Conservation (phyloP, 1,140 invertebrate species). For the Drosophila lacteicornis region DNA sequence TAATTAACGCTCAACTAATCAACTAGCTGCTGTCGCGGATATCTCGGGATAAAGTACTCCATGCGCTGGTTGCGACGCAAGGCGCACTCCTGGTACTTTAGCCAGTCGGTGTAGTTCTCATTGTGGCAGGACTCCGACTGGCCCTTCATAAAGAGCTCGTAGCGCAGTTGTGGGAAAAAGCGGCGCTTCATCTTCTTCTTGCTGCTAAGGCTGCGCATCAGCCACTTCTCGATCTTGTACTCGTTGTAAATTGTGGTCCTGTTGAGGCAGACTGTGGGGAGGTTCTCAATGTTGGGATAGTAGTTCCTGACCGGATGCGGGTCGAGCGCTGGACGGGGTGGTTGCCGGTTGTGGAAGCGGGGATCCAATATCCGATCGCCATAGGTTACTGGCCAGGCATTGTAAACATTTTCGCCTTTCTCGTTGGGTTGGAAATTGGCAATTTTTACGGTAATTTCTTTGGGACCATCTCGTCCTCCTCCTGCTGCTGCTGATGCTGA, state of each 20-base stretch:
- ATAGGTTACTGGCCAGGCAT: slow-evolving; percentile 15
- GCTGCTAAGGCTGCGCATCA: slow-evolving; percentile 14
- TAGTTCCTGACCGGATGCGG: slow-evolving; percentile 12
- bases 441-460: background rate
- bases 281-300: background rate
- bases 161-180: slow-evolving; percentile 20
- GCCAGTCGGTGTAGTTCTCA: background rate
- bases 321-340: background rate
- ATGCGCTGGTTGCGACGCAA: slow-evolving; percentile 48
- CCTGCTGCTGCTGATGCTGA: background rate
- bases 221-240: slow-evolving; percentile 25
- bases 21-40: slow-evolving; percentile 29
- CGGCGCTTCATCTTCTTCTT: background rate
- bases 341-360: background rate
- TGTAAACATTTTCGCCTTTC: slow-evolving; percentile 6
- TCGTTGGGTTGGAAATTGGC: background rate
- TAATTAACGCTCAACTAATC: too few relatives aligned
- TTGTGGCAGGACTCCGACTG: slow-evolving; percentile 49
- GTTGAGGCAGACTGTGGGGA: slow-evolving; percentile 29
- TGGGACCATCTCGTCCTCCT: too few relatives aligned
- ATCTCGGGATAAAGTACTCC: slow-evolving; percentile 43
- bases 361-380: slow-evolving; percentile 6
- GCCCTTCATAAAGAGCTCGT: slow-evolving; percentile 2
- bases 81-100: slow-evolving; percentile 33
- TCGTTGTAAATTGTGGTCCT: slow-evolving; percentile 21